Conservation (phyloP, 2,113 vertebrate genomes). For the Oxyruncus cristatus region DNA sequence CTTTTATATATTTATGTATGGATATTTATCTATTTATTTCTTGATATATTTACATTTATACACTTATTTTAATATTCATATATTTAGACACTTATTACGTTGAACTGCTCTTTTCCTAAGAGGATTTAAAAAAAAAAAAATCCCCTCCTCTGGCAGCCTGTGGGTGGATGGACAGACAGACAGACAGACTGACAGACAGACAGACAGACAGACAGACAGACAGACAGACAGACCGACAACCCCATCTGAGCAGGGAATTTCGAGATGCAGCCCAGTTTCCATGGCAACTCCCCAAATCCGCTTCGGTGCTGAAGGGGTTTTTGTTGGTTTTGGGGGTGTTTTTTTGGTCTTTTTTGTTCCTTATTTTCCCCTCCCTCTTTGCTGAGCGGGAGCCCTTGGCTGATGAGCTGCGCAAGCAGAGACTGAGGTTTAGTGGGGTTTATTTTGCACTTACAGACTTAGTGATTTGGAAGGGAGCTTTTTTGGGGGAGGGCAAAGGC, state of each 20-base stretch:
- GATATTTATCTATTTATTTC: too few species aligned
- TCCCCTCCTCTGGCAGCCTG: background rate
- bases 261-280: slow-evolving; percentile 5
- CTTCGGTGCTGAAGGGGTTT: background rate
- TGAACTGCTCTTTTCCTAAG: background rate
- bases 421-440: slow-evolving; percentile 67
- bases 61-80: too few species aligned
- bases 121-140: background rate
- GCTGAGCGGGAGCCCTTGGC: slow-evolving; percentile 67
- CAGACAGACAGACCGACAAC: background rate
- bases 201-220: background rate
- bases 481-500: slow-evolving; percentile 25
- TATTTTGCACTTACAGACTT: slow-evolving; percentile 67
- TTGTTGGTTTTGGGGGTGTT: too few species aligned
- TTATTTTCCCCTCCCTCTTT: background rate
- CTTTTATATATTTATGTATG: too few species aligned
- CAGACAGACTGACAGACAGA: background rate
- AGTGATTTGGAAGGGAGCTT: slow-evolving; percentile 66
- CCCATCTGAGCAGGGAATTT: background rate
- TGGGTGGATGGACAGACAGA: background rate
- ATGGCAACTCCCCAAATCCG: slow-evolving; percentile 58
- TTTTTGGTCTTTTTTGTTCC: background rate
- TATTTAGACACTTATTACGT: background rate
- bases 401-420: slow-evolving; percentile 74
- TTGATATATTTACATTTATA: too few species aligned